Percentiles rank a stretch among this genome's conserved stretches.
Conservation (phyloP, 2,113 vertebrate genomes). For the Pelvicachromis taeniatus region DNA sequence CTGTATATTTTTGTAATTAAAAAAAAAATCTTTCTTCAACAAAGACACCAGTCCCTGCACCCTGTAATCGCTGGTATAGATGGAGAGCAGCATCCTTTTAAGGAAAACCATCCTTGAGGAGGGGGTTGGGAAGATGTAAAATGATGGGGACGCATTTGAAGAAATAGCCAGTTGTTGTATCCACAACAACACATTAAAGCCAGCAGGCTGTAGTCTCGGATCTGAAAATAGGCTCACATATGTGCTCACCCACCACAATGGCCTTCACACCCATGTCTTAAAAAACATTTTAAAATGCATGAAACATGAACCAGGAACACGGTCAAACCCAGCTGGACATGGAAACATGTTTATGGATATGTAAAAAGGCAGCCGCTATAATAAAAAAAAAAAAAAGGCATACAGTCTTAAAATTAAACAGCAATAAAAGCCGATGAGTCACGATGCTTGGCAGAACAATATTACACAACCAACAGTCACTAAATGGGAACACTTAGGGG, state of each 20-base stretch:
- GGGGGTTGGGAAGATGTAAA: neutral
- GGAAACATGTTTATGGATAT: conserved; percentile 23
- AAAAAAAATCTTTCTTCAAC: conserved; percentile 34
- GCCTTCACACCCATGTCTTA: conserved; percentile 37
- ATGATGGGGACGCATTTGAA: conserved; percentile 13
- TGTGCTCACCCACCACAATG: conserved; percentile 12
- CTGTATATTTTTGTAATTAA: conserved; percentile 35
- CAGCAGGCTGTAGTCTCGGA: neutral
- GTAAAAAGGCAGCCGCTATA: neutral
- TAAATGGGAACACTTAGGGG: neutral
- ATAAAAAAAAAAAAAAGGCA: conserved; percentile 13
- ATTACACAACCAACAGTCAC: neutral
- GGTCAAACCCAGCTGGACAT: conserved; percentile 5
- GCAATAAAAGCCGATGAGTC: conserved; percentile 26
- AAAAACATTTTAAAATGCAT: conserved; percentile 4
- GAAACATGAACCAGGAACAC: neutral
- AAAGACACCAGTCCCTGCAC: conserved; percentile 13
- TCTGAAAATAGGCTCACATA: conserved; percentile 30
- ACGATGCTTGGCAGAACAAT: neutral
- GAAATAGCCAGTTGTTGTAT: neutral
- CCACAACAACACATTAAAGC: conserved; percentile 10
- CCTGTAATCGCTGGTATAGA: conserved; percentile 27
- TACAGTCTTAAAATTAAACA: conserved; percentile 1
- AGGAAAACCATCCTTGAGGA: neutral
- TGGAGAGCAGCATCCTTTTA: conserved; percentile 11